These are phyloP conservation scores for Characodon lateralis DNA, from an alignment of 2,797 vertebrate species.

Conservation along the genomic window DNA sequence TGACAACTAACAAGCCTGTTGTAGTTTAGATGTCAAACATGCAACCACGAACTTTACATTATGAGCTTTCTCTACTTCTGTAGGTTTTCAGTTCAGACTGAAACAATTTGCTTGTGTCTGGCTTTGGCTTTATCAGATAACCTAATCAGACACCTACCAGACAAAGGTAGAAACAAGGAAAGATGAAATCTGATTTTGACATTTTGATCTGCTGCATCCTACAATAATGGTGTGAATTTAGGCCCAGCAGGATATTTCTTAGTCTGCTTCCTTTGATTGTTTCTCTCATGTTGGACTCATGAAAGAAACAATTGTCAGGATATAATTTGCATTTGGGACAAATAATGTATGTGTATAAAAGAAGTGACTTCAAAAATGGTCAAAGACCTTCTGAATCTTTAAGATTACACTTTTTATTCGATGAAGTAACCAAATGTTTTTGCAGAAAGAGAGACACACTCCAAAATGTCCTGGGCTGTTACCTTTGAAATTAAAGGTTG, in stretches of 20 bases:
- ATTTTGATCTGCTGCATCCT: conserved; percentile 17
- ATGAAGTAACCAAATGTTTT: no score
- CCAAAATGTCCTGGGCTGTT: no score
- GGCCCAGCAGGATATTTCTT: neutral
- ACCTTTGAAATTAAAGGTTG: neutral
- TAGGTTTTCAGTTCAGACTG: conserved; percentile 10
- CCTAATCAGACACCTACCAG: conserved; percentile 11
- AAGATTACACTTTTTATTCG: neutral
- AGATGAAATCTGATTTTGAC: conserved; percentile 13
- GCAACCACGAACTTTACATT: conserved; percentile 6
- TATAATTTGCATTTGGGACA: neutral
- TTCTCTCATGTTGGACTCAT: conserved; percentile 1
- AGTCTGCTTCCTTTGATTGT: neutral
- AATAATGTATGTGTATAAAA: neutral
- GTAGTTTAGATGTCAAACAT: neutral
- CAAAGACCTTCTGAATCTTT: neutral
- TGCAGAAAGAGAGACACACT: no score
- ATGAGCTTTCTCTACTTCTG: neutral
- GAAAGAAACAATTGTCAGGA: neutral
- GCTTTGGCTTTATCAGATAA: conserved; percentile 23
- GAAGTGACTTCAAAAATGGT: neutral
- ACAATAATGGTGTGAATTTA: neutral
- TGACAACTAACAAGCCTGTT: no score
- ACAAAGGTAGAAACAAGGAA: conserved; percentile 4
- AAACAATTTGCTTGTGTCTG: conserved; percentile 1